phyloP scores from a whole-genome alignment of 1,140 invertebrate species.

The Theocolax elegans region DNA sequence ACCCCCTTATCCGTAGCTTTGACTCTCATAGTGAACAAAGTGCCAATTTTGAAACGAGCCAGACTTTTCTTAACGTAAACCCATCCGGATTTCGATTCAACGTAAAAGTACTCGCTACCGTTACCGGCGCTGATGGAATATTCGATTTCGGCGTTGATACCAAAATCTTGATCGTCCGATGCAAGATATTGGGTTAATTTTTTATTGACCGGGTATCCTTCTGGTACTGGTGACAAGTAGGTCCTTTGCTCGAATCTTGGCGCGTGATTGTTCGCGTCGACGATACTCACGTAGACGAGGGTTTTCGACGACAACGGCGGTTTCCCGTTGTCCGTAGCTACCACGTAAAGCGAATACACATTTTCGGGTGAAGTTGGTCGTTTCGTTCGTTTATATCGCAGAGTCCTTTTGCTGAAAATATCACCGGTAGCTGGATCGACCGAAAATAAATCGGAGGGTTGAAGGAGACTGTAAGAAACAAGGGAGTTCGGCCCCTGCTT shows the following conservation, averaged over 20 bases:
- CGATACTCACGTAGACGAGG: slow-evolving; percentile 86
- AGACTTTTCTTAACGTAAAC: slow-evolving; percentile 77
- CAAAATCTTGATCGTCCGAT: slow-evolving; percentile 81
- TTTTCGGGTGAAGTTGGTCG: slow-evolving; percentile 86
- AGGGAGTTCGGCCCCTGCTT: slow-evolving; percentile 95
- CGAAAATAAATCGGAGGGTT: slow-evolving; percentile 90
- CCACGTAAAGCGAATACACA: slow-evolving; percentile 83
- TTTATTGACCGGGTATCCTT: slow-evolving; percentile 78
- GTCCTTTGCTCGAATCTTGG: slow-evolving; percentile 80
- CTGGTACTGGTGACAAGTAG: slow-evolving; percentile 86
- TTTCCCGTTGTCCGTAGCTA: slow-evolving; percentile 93
- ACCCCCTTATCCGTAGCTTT: slow-evolving; percentile 86
- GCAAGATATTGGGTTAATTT: slow-evolving; percentile 79
- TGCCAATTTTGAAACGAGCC: slow-evolving; percentile 68
- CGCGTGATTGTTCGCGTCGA: slow-evolving; percentile 90
- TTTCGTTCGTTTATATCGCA: slow-evolving; percentile 85
- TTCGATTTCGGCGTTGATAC: slow-evolving; percentile 88
- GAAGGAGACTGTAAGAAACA: slow-evolving; percentile 89
- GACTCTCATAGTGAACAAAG: slow-evolving; percentile 75
- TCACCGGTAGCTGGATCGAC: slow-evolving; percentile 91
- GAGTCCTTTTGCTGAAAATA: slow-evolving; percentile 84
- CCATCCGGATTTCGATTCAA: slow-evolving; percentile 83
- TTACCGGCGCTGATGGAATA: slow-evolving; percentile 84
- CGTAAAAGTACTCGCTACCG: slow-evolving; percentile 79
- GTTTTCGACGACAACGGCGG: slow-evolving; percentile 89